Percentiles rank a stretch among this genome's conserved stretches.
Evolutionary conservation across 2,888 invertebrate species (phyloP).

Genomic region (Eilema caniola): DNA sequence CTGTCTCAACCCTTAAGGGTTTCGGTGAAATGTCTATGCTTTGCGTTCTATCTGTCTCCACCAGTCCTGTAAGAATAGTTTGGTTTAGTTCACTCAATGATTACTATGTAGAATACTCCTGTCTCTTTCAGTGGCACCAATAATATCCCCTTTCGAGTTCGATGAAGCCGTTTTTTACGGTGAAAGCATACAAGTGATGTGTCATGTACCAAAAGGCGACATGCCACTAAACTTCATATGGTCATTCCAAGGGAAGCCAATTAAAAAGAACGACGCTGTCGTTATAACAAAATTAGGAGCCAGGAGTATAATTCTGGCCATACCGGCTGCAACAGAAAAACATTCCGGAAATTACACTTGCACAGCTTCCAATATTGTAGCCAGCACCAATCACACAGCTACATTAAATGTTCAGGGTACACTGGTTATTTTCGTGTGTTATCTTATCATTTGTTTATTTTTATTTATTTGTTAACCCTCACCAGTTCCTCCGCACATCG

Average conservation of each 20-base stretch:
- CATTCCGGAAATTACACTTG: slow-evolving; percentile 93
- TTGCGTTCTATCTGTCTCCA: slow-evolving; percentile 61
- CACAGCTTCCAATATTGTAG: slow-evolving; percentile 90
- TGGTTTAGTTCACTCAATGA: slow-evolving; percentile 33
- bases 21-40: slow-evolving; percentile 70
- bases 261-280: slow-evolving; percentile 76
- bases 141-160: slow-evolving; percentile 88
- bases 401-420: slow-evolving; percentile 90
- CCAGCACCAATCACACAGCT: slow-evolving; percentile 88
- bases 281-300: slow-evolving; percentile 87
- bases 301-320: slow-evolving; percentile 88
- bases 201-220: slow-evolving; percentile 89
- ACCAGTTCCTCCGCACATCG: slow-evolving; percentile 88
- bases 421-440: slow-evolving; percentile 61
- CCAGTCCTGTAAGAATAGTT: slow-evolving; percentile 35
- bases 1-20: slow-evolving; percentile 31
- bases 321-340: slow-evolving; percentile 89
- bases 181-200: slow-evolving; percentile 87
- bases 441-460: slow-evolving; percentile 59
- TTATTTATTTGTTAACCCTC: slow-evolving; percentile 62
- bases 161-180: slow-evolving; percentile 86
- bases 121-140: slow-evolving; percentile 86
- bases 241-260: slow-evolving; percentile 88
- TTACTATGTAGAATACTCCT: slow-evolving; percentile 39
- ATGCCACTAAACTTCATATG: slow-evolving; percentile 90